Conservation (phyloP, 2,797 vertebrate species). For the Salarias fasciatus region DNA sequence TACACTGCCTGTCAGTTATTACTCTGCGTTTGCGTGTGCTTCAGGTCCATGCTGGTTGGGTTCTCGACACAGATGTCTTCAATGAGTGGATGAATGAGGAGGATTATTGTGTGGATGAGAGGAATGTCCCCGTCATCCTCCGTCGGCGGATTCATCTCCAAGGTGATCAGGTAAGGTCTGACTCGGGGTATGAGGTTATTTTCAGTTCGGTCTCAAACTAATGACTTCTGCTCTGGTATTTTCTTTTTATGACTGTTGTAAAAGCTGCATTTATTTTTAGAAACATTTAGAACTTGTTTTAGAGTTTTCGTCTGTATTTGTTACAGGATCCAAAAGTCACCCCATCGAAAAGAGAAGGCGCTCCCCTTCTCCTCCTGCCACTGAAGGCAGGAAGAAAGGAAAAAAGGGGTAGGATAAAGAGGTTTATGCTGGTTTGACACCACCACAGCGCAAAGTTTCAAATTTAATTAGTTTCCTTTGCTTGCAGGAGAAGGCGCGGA, state of each 20-base stretch:
- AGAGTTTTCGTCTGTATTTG: constrained; percentile 56
- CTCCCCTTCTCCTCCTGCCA: constrained; percentile 90
- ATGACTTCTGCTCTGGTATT: too few relatives aligned
- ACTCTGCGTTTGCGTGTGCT: constrained; percentile 10
- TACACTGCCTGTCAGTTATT: too few relatives aligned
- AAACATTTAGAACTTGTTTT: not conserved
- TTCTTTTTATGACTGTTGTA: too few relatives aligned
- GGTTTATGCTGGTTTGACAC: not conserved
- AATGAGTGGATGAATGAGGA: constrained; percentile 99
- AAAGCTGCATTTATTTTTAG: not conserved
- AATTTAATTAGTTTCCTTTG: not conserved
- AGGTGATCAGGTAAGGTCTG: constrained; percentile 77
- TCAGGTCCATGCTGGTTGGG: constrained; percentile 93
- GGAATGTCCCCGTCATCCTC: constrained; percentile 81
- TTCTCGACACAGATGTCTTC: constrained; percentile 91
- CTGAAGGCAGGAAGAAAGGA: constrained; percentile 92
- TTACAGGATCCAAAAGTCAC: constrained; percentile 87
- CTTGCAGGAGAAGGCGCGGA: constrained; percentile 86
- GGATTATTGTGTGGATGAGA: constrained; percentile 95
- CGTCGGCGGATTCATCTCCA: constrained; percentile 73
- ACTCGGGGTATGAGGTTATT: too few relatives aligned
- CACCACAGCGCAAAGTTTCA: not conserved
- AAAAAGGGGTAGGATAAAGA: constrained; percentile 88
- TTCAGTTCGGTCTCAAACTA: too few relatives aligned
- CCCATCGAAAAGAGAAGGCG: constrained; percentile 91